Base-by-base conservation (phyloP, 1,140 invertebrate genomes). In the Triops longicaudatus region DNA sequence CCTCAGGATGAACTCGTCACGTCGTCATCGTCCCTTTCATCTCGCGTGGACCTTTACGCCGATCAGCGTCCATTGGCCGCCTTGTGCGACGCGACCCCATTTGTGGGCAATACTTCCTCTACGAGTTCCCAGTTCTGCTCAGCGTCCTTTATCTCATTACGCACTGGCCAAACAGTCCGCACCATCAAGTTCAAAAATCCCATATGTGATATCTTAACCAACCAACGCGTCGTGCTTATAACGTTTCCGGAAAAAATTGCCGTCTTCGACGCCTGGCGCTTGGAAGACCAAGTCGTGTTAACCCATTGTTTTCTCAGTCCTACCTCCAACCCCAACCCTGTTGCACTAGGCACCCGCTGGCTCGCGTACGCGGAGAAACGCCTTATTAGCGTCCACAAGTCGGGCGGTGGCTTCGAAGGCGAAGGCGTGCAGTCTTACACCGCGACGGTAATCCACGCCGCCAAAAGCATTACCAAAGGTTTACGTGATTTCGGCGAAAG, bases 371-470 rank as follows among this genome's bases (percentile, higher is more conserved):
- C 94, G 79, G 96, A 98, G 83, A 91, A 91, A 80, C 91, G 94
- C 84, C 82, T 97, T 41, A 86, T 93, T 75, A 89, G 91, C 7
- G 87, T 90, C 0, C 92, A 93, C 83, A 89, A 93, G 81, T 96
- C 93, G 83, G 92, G 91, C 82, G 95, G 95, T 4, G 95, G 95
- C 2, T 87, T 88, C 81, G 86, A 88, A 43, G 86, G 85, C 41
- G 87, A 89, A 80, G 88, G 89, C 26, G 88, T 92, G 11, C 91
- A 94, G 81, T 97, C 95, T 80, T 98, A 98, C 82, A 97, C 96
- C 74, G 95, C 96, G 0, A 96, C 95, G 0, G 93, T 98, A 73
- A 88, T 98, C 17, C 95, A 96, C 85, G 96, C 96, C 26, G 96
- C 96, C 26, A 98, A 98, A 85, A 95, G 91, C 22, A 84, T 95